Conservation (phyloP, 2,888 invertebrate genomes). For the Catocala fraxini region DNA sequence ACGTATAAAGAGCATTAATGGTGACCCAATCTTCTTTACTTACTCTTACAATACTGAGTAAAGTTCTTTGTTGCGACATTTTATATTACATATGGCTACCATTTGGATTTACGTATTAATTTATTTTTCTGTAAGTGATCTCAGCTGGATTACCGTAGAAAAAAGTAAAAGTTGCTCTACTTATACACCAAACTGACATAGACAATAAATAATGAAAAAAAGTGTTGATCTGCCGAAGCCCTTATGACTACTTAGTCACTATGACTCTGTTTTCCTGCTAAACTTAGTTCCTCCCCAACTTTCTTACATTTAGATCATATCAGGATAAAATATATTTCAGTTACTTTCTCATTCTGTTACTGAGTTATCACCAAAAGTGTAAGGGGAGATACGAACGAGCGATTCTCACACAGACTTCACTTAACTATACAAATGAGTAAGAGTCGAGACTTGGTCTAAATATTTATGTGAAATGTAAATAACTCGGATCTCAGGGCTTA, state of each 20-base stretch:
- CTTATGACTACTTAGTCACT: conserved; percentile 3
- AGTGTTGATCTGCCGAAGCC: neutral
- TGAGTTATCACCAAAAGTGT: neutral
- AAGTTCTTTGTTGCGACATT: conserved; percentile 35
- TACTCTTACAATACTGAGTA: conserved; percentile 35
- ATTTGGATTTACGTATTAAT: neutral
- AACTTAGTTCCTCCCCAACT: conserved; percentile 6
- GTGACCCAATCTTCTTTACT: conserved; percentile 57
- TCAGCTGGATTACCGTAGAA: too few species aligned
- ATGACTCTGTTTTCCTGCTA: conserved; percentile 13
- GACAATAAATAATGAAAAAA: neutral
- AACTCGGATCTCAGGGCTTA: too few species aligned
- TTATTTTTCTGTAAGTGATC: neutral
- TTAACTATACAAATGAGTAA: neutral
- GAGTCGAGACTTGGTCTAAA: neutral
- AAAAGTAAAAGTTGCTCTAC: too few species aligned
- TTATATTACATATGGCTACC: conserved; percentile 5
- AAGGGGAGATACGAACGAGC: too few species aligned
- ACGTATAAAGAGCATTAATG: conserved; percentile 61
- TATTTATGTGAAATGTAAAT: neutral
- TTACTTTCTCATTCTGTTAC: conserved; percentile 4
- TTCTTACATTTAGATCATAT: conserved; percentile 13
- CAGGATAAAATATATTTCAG: conserved; percentile 12
- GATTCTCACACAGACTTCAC: too few species aligned
- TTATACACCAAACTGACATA: too few species aligned